Conservation (phyloP, 53 echinoderm and acorn worm genomes). For the Astropecten irregularis region DNA sequence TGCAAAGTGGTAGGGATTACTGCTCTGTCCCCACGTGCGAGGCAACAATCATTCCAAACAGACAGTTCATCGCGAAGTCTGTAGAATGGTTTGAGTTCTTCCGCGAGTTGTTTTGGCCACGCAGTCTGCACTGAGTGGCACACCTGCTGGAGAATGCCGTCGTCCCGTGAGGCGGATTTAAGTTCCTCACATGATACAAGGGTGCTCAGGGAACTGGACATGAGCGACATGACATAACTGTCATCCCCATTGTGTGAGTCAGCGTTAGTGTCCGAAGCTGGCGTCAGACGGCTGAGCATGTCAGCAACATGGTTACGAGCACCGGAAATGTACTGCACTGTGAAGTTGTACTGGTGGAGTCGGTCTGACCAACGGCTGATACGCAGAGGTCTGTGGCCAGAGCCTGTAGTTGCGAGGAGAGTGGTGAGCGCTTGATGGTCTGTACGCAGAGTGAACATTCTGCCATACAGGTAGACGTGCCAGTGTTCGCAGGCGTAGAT, state of each 20-base stretch:
- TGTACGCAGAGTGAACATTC: conserved; percentile 41
- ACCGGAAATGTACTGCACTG: conserved; percentile 62
- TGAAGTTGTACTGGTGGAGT: conserved; percentile 51
- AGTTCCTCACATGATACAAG: conserved; percentile 33
- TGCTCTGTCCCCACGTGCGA: conserved; percentile 22
- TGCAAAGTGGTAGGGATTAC: conserved; percentile 32
- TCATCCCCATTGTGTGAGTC: neutral
- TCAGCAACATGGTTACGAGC: conserved; percentile 60
- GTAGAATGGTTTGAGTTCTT: neutral
- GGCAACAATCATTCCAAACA: conserved; percentile 45
- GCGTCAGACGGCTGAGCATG: conserved; percentile 37
- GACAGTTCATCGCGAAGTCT: conserved; percentile 34
- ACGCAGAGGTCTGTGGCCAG: conserved; percentile 58
- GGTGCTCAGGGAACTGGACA: conserved; percentile 8
- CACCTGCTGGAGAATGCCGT: conserved; percentile 16
- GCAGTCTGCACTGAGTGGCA: conserved; percentile 4
- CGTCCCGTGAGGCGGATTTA: conserved; percentile 6
- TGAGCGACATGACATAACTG: neutral
- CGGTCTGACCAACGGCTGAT: conserved; percentile 62
- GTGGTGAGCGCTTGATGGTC: conserved; percentile 59
- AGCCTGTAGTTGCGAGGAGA: conserved; percentile 34
- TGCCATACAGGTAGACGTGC: conserved; percentile 53
- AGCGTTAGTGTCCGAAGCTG: neutral
- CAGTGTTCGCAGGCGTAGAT: conserved; percentile 64
- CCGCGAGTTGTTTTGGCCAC: neutral